Base-by-base conservation (phyloP, 1,140 invertebrate genomes). In the Cephus cinctus region DNA sequence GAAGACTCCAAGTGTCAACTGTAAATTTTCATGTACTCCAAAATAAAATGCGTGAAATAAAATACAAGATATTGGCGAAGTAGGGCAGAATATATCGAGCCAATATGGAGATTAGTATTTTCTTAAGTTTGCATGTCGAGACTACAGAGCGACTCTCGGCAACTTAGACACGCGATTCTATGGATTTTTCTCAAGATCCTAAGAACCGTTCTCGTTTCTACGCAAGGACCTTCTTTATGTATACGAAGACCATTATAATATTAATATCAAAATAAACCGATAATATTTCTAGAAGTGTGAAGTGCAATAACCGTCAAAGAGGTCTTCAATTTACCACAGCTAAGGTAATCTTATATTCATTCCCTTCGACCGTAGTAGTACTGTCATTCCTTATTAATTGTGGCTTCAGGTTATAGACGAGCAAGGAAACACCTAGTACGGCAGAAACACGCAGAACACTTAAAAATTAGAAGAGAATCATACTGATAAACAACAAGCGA, bases 91-190 rank as follows among this genome's bases (percentile, higher is more conserved):
- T 8, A n/a, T 27, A n/a, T 27, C 25, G 25, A 27, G 25, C n/a
- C 25, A n/a, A 27, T 27, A 38, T 12, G 14, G 18, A 48, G 54
- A 71, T 69, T 69, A 63, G 58, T 60, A 69, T 67, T 63, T 62
- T 65, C 67, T 70, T 66, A 57, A 34, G 44, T 39, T 64, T 55
- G 60, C 65, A 57, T 57, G 65, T 45, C 14, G 36, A 25, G 46
- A 47, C 63, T 62, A n/a, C n/a, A n/a, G n/a, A n/a, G n/a, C n/a
- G n/a, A n/a, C 55, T 61, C 21, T 22, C 27, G 47, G 34, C 22
- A 8, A 21, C 47, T 43, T 31, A 43, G 47, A 50, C 65, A 66
- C 61, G 65, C 63, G 42, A 68, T 44, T 23, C 43, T 63, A 68
- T 69, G 53, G 61, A 65, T 67, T 69, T 66, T 61, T 52, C 55